Base-by-base conservation (phyloP, 2,888 invertebrate genomes). In the Cylindroiulus punctatus region DNA sequence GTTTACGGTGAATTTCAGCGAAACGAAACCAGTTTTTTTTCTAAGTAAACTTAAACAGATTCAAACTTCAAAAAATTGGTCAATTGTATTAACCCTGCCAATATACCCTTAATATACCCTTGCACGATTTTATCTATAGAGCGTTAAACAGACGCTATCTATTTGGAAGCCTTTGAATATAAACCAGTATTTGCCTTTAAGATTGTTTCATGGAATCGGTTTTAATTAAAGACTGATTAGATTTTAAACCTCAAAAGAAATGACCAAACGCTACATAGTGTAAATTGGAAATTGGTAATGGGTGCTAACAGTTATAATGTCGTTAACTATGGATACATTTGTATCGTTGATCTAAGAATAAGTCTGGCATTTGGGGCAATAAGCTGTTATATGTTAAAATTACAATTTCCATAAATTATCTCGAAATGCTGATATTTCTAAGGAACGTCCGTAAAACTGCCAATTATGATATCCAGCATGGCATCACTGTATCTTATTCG, bases 121-220 rank as follows among this genome's bases (percentile, higher is more conserved):
- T 32, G 17, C 30, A 26, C 30, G 76, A 76, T 30, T n/a, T 76
- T 65, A 65, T 26, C 8, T 65, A 26, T 32, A 32, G 76, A 76
- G 30, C 30, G 17, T 17, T 32, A 76, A 65, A 26, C 8, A 26
- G 22, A 26, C 10, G 26, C 8, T 26, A 8, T 26, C 30, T 76
- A 76, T 76, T 76, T 30, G 76, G 76, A 76, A 76, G 76, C 76
- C 17, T 76, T 76, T 30, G 76, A 76, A 76, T 30, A 76, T 76
- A 30, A 76, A 30, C 30, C 76, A 76, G 32, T 26, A 30, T 32
- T 30, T 30, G 30, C 76, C 30, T 76, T 26, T 76, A 26, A n/a
- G 30, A 76, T 30, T 76, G 10, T 30, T 76, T 32, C 10, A 32
- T 76, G 26, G 22, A 65, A 30, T 17, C 76, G 14, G 30, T 30